Evolutionary conservation across 2,113 vertebrate genomes (phyloP).

Genomic region (Micronisus gabar): DNA sequence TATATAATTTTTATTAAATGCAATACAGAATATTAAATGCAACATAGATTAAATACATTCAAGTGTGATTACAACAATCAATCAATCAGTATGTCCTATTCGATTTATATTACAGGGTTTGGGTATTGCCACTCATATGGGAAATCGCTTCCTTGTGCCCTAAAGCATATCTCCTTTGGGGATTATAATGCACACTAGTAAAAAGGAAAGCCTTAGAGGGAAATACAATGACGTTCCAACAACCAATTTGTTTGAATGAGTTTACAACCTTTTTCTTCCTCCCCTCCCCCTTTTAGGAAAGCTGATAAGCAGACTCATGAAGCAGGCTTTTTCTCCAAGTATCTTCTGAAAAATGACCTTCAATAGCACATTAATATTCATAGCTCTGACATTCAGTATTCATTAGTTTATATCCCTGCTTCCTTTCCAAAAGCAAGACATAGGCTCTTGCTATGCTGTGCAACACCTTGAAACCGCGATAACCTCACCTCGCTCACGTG

Average conservation of each 20-base stretch:
- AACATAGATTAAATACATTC: neutral
- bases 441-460: neutral
- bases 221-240: neutral
- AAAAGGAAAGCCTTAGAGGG: neutral
- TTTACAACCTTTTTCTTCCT: neutral
- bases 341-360: neutral
- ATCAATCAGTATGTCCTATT: neutral
- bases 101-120: neutral
- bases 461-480: neutral
- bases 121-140: neutral
- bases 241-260: neutral
- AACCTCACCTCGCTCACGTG: neutral
- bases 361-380: neutral
- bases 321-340: neutral
- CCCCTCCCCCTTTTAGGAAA: neutral
- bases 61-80: neutral
- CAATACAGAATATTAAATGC: neutral
- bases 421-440: neutral
- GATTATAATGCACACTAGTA: neutral
- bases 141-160: neutral
- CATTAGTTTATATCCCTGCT: neutral
- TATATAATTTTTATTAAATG: neutral
- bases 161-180: neutral
- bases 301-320: neutral
- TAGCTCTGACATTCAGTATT: neutral